These are phyloP conservation scores for Caenorhabditis sp. DNA, from an alignment of 2,888 invertebrate genomes.

Conservation along the genomic window DNA sequence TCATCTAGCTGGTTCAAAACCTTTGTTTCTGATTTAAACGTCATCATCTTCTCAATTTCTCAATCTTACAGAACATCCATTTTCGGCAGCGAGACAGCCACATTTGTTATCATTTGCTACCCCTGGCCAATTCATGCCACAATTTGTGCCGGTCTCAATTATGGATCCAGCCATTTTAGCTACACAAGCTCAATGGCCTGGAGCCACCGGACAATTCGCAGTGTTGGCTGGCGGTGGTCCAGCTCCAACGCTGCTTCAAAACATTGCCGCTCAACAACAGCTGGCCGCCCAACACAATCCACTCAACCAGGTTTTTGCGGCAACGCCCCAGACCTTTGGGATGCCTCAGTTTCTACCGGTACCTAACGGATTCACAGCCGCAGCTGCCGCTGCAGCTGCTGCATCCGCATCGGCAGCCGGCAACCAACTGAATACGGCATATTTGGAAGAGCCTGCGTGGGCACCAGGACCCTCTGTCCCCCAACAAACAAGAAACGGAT, in stretches of 20 bases:
- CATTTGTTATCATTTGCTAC: slow-evolving; percentile 48
- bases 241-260: slow-evolving; percentile 3
- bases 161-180: slow-evolving; percentile 55
- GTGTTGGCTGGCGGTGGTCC: slow-evolving; percentile 30
- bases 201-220: slow-evolving; percentile 33
- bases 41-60: background rate
- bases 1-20: too few relatives aligned
- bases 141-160: slow-evolving; percentile 64
- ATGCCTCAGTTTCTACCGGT: slow-evolving; percentile 24
- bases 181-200: slow-evolving; percentile 39
- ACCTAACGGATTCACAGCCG: slow-evolving; percentile 11
- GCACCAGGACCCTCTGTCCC: slow-evolving; percentile 9
- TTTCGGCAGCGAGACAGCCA: slow-evolving; percentile 24
- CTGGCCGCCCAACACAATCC: slow-evolving; percentile 10
- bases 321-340: slow-evolving; percentile 13
- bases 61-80: slow-evolving; percentile 32
- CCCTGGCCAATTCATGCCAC: slow-evolving; percentile 47
- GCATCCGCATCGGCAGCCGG: background rate
- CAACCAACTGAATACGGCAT: slow-evolving; percentile 2
- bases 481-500: slow-evolving; percentile 12
- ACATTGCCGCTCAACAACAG: background rate
- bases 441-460: slow-evolving; percentile 8
- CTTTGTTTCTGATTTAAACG: too few relatives aligned
- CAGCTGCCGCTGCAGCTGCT: slow-evolving; percentile 9
- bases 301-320: slow-evolving; percentile 25